phyloP scores from a whole-genome alignment of 2,113 vertebrate genomes.

The Chionodraco myersi region DNA sequence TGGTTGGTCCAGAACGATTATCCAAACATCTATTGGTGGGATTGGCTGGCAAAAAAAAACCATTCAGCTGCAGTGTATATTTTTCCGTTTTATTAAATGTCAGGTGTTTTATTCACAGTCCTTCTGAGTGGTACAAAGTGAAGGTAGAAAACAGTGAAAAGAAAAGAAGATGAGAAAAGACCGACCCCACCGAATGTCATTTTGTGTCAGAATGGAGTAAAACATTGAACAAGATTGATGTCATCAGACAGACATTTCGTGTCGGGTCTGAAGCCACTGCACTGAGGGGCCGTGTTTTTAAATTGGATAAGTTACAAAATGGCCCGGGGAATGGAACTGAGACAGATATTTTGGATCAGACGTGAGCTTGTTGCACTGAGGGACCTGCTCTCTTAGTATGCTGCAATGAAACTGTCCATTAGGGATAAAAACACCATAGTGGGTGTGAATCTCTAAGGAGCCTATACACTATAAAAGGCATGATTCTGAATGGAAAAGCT shows the following conservation, averaged over 20 bases:
- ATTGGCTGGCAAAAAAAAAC: no score
- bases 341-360: conserved; percentile 29
- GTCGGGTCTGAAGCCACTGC: conserved; percentile 32
- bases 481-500: conserved; percentile 7
- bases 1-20: no score
- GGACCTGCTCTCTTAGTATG: not conserved
- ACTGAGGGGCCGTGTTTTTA: conserved; percentile 24
- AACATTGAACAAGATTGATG: conserved; percentile 45
- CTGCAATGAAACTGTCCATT: conserved; percentile 30
- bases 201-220: conserved; percentile 35
- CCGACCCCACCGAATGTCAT: conserved; percentile 40
- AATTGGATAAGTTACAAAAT: conserved; percentile 53
- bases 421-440: not conserved
- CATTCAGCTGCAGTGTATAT: no score
- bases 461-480: not conserved
- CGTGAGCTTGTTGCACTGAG: conserved; percentile 19
- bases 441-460: not conserved
- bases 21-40: not conserved
- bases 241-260: conserved; percentile 33
- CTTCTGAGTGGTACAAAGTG: conserved; percentile 11
- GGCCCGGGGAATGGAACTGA: conserved; percentile 29
- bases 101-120: no score
- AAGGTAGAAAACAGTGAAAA: not conserved
- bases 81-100: no score
- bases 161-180: conserved; percentile 19